phyloP scores from a whole-genome alignment of 2,888 invertebrate species.

The Tyria jacobaeae region DNA sequence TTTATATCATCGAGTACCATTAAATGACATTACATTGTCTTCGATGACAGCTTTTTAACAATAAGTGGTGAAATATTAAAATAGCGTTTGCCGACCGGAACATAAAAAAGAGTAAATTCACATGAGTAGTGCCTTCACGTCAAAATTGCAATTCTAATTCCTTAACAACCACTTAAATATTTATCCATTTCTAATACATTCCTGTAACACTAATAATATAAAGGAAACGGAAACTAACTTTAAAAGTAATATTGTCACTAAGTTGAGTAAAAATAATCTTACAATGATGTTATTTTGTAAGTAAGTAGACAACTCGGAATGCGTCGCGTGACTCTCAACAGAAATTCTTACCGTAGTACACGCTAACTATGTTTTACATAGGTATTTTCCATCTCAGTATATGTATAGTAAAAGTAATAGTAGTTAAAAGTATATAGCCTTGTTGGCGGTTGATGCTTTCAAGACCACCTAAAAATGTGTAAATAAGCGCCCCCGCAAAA shows the following conservation, averaged over 20 bases:
- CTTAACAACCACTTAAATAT: not conserved
- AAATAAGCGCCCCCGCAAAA: not conserved
- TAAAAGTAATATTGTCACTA: constrained; percentile 40
- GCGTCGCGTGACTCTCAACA: constrained; percentile 74
- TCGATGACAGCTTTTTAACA: not conserved
- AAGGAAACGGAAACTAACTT: constrained; percentile 19
- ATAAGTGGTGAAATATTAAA: not conserved
- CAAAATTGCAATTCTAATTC: not conserved
- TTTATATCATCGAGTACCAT: not conserved
- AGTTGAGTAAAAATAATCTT: constrained; percentile 42
- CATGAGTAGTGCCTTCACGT: not conserved
- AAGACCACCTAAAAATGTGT: too few species aligned
- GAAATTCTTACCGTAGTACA: constrained; percentile 70
- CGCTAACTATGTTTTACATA: constrained; percentile 62
- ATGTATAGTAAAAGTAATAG: too few species aligned
- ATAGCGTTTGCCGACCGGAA: not conserved
- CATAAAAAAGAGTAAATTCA: not conserved
- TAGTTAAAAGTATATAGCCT: too few species aligned
- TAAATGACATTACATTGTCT: not conserved
- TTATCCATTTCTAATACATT: not conserved
- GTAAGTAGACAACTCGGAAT: constrained; percentile 69
- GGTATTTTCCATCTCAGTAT: constrained; percentile 50
- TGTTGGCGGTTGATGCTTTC: too few species aligned
- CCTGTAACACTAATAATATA: not conserved
- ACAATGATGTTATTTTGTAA: constrained; percentile 66